phyloP scores from a whole-genome alignment of 1,140 invertebrate species.

The Eriosoma lanigerum region DNA sequence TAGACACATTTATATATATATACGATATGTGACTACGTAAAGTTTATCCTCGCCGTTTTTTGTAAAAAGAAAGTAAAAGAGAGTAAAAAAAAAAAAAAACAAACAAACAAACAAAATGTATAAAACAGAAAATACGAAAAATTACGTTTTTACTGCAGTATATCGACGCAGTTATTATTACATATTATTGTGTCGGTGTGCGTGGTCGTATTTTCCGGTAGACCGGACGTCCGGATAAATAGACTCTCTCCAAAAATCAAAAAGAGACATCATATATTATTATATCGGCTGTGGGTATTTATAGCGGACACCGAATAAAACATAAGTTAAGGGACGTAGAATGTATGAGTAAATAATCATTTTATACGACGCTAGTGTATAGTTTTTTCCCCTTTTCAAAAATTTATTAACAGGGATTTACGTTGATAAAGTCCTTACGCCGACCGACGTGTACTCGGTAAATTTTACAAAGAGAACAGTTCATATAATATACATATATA shows the following conservation, averaged over 20 bases:
- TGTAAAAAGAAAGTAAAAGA: background rate
- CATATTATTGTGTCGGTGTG: background rate
- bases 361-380: background rate
- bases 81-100: background rate
- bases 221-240: conserved; percentile 13
- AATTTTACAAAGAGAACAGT: background rate
- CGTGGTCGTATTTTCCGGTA: background rate
- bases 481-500: too few relatives aligned
- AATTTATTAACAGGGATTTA: conserved; percentile 42
- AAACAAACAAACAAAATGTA: too few relatives aligned
- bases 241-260: background rate
- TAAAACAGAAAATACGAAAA: too few relatives aligned
- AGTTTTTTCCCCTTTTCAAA: background rate
- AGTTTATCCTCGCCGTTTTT: background rate
- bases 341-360: too few relatives aligned
- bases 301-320: background rate
- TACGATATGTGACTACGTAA: background rate
- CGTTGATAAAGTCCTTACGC: conserved; percentile 2
- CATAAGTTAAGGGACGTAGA: background rate
- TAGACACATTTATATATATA: background rate
- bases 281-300: background rate
- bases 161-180: background rate
- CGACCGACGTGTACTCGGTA: background rate
- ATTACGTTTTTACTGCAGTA: too few relatives aligned
- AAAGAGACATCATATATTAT: background rate